These are phyloP conservation scores for Chalcis sispes DNA, from an alignment of 2,888 invertebrate genomes.

Conservation along the genomic window DNA sequence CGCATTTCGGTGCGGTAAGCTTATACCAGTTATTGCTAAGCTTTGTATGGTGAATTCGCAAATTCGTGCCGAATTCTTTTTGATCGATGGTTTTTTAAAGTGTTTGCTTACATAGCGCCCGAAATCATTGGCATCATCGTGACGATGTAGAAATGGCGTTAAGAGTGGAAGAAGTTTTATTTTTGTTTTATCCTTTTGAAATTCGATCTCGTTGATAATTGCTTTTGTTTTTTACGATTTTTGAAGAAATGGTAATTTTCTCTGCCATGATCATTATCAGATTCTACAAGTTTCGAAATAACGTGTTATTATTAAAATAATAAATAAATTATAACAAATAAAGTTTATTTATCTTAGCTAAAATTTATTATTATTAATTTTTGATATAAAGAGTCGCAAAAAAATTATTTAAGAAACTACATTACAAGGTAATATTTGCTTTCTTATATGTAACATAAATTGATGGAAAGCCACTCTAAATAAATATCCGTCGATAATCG, in stretches of 20 bases:
- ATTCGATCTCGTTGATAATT: conserved; percentile 41
- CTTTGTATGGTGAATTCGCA: conserved; percentile 18
- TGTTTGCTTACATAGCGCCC: conserved; percentile 37
- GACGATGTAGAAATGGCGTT: conserved; percentile 36
- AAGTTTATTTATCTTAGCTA: no score
- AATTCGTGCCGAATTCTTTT: neutral
- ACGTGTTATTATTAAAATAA: no score
- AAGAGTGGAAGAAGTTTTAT: neutral
- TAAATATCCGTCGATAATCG: conserved; percentile 40
- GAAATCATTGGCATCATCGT: conserved; percentile 9
- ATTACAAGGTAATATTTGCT: no score
- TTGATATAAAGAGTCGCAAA: no score
- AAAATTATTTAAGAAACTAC: no score
- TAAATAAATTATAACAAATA: no score
- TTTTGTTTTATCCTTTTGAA: conserved; percentile 28
- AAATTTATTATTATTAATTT: no score
- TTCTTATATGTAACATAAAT: no score
- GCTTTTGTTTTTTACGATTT: neutral
- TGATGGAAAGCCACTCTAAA: no score
- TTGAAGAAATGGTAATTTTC: neutral
- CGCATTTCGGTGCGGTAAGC: neutral
- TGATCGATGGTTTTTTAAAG: conserved; percentile 54
- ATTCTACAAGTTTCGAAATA: no score
- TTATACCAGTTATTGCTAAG: no score
- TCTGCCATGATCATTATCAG: conserved; percentile 12